These are phyloP conservation scores for Tapera naevia DNA, from an alignment of 2,797 vertebrate species.

Conservation along the genomic window DNA sequence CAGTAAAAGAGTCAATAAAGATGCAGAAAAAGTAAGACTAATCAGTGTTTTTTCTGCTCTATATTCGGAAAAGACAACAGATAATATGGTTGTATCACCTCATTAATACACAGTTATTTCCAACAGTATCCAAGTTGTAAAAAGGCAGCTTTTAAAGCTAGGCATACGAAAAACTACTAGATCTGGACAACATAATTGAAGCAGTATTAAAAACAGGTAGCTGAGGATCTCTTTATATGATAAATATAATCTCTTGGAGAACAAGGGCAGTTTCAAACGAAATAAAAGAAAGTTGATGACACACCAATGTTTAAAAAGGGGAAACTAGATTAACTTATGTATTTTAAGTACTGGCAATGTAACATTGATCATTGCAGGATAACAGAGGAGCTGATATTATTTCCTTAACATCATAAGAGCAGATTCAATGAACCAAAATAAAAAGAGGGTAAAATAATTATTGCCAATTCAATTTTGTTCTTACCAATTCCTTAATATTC, in stretches of 20 bases:
- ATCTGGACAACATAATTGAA: not conserved
- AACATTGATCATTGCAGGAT: not conserved
- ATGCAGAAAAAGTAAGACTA: not conserved
- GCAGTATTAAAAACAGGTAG: not conserved
- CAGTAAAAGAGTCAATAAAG: not conserved
- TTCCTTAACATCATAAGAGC: not conserved
- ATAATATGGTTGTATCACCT: not conserved
- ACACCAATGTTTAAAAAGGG: not conserved
- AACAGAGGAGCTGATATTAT: not conserved
- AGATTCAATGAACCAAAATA: not conserved
- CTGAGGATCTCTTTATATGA: not conserved
- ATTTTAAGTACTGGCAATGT: not conserved
- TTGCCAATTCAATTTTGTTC: not conserved
- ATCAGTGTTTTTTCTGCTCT: not conserved
- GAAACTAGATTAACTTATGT: not conserved
- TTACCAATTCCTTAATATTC: not conserved
- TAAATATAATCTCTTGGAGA: not conserved
- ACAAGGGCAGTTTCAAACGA: not conserved
- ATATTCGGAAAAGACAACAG: not conserved
- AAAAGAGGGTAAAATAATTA: not conserved
- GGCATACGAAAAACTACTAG: not conserved
- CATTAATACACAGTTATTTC: not conserved
- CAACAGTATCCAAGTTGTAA: not conserved
- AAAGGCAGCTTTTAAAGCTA: not conserved
- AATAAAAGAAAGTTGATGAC: not conserved